Conservation (phyloP, 2,113 vertebrate genomes). For the Clarias magur region DNA sequence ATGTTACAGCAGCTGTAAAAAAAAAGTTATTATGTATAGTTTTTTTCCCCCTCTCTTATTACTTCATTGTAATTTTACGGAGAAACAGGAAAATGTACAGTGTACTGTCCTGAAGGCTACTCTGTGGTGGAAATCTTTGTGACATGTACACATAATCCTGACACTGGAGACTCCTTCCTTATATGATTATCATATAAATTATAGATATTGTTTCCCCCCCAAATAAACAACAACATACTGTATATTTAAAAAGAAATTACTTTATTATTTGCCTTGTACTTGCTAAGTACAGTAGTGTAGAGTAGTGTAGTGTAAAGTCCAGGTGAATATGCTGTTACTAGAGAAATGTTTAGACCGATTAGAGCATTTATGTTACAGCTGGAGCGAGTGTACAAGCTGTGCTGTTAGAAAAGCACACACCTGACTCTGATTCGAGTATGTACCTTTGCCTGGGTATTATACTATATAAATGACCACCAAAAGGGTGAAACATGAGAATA, state of each 20-base stretch:
- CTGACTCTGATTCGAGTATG: not conserved
- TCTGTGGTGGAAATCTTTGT: not conserved
- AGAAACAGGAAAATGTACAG: not conserved
- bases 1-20: not conserved
- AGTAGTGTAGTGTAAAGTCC: no score
- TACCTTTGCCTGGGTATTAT: not conserved
- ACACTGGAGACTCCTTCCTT: not conserved
- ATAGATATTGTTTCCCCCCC: not conserved
- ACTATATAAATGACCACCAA: not conserved
- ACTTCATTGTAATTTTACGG: not conserved
- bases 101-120: not conserved
- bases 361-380: not conserved
- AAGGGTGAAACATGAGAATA: not conserved
- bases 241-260: not conserved
- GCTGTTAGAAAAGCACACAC: not conserved
- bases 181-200: not conserved
- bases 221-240: not conserved
- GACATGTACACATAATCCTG: not conserved
- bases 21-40: no score
- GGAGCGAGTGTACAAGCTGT: not conserved
- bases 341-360: not conserved
- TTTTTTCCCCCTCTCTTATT: not conserved
- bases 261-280: not conserved
- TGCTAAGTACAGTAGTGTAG: not conserved
- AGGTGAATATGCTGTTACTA: not conserved